Base-by-base conservation (phyloP, 2,113 vertebrate genomes). In the Lethenteron camtschaticum region DNA sequence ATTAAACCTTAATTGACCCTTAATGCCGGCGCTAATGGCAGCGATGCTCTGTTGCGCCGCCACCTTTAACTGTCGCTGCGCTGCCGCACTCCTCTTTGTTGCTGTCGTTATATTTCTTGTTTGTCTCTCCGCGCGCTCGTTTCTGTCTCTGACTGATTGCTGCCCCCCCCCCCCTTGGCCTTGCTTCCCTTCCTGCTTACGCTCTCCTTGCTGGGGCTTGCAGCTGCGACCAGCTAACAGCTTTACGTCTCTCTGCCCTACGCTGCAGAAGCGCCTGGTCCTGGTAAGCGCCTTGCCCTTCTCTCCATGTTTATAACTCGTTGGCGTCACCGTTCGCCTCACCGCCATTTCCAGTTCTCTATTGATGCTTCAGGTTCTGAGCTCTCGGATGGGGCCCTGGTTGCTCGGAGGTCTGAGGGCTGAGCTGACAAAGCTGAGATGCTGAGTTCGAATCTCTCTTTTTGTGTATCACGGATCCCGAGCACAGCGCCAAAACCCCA, bases 211-310 rank as follows among this genome's bases (percentile, higher is more conserved):
- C 63, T 11, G 63, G 63, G n/a, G n/a, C n/a, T n/a, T 66, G n/a
- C 63, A 66, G 63, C 63, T 66, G n/a, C n/a, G n/a, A 16, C n/a
- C 63, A n/a, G 63, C n/a, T 66, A 66, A 66, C 24, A 24, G 63
- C n/a, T 66, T 66, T 11, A n/a, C 63, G 63, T 66, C 63, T 66
- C 63, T 66, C 63, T 66, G 63, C 63, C 63, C 63, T 24, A 66
- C 63, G 63, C 24, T 66, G 63, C 63, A 66, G 63, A 66, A 24
- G 63, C 63, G 63, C n/a, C 63, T 66, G 63, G 63, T 66, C 63
- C 63, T 66, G 63, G 63, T 66, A 66, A 66, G 63, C n/a, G 9
- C 24, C 24, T n/a, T 66, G n/a, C 24, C n/a, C 63, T 24, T 8
- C n/a, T 66, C 24, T 24, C 63, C 63, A 66, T 66, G 41, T 41